Evolutionary conservation across 2,888 invertebrate genomes (phyloP), one percentile per base, ranked within the genome.

Genomic region (Smittia sp.): DNA sequence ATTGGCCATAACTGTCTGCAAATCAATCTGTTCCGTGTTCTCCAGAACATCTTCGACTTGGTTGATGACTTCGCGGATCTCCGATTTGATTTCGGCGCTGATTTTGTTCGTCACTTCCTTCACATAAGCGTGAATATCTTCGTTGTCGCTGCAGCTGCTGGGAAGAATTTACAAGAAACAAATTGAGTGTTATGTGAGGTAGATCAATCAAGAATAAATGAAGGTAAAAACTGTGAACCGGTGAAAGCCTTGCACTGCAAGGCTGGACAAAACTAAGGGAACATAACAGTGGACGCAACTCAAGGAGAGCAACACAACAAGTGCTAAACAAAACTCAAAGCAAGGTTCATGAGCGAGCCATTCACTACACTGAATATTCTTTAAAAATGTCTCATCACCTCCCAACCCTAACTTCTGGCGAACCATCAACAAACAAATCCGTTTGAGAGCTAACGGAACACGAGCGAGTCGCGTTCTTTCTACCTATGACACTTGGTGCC

Each of bases 31-130:
- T 20, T 73, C 67, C 0, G 88, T 87, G 79, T 89, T 90, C 75
- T 90, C 90, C 38, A 91, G 81, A 66, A 90, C 91, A 79, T 91
- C 91, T 77, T 92, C 91, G 0, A 92, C 92, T 80, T 87, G 89
- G 1, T 89, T 90, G 76, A 92, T 92, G 0, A 92, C 91, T 80
- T 89, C 91, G 4, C 92, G 85, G 52, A 92, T 89, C 83, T 92
- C 92, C 1, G 91, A 91, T 79, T 91, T 92, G 20, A 92, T 90
- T 82, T 92, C 91, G 9, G 90, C 91, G 0, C 91, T 91, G 75
- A 92, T 83, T 82, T 91, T 91, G 81, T 87, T 89, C 2, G 91
- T 91, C 80, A 90, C 88, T 81, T 90, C 91, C 77, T 90, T 89
- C 1, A 91, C 88, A 77, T 91, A 91, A 0, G 90, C 90, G 77